Evolutionary conservation across 2,888 invertebrate species (phyloP).

Genomic region (Brenthis daphne): DNA sequence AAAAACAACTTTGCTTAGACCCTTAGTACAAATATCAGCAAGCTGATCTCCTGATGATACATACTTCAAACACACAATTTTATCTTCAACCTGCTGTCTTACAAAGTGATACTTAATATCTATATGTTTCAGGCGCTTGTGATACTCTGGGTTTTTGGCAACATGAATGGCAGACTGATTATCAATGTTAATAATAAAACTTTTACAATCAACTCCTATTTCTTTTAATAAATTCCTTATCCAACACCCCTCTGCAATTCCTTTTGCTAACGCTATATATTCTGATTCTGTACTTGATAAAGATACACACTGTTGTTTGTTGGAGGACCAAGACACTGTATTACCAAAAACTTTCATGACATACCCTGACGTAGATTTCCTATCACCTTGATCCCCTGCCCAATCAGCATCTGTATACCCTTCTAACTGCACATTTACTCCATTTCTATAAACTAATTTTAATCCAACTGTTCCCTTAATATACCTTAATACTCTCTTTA

Average conservation of each 20-base stretch:
- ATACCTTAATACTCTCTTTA: constrained; percentile 6
- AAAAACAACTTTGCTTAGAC: too few relatives aligned
- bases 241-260: constrained; percentile 13
- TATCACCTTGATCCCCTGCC: constrained; percentile 34
- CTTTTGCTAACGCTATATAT: constrained; percentile 35
- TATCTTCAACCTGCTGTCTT: too few relatives aligned
- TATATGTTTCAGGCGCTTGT: too few relatives aligned
- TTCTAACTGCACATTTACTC: constrained; percentile 4
- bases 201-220: constrained; percentile 9
- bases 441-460: constrained; percentile 4
- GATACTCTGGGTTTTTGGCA: too few relatives aligned
- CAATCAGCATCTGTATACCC: constrained; percentile 28
- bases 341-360: constrained; percentile 34
- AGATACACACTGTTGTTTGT: constrained; percentile 32
- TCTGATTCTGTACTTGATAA: constrained; percentile 35
- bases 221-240: constrained; percentile 3
- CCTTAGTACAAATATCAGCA: too few relatives aligned
- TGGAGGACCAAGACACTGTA: constrained; percentile 32
- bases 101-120: too few relatives aligned
- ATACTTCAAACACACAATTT: too few relatives aligned
- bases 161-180: too few relatives aligned
- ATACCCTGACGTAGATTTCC: constrained; percentile 35
- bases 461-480: constrained; percentile 7
- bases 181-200: background rate
- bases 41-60: too few relatives aligned